These are phyloP conservation scores for Mastomys coucha DNA, from an alignment of 2,113 vertebrate species.

Conservation along the genomic window DNA sequence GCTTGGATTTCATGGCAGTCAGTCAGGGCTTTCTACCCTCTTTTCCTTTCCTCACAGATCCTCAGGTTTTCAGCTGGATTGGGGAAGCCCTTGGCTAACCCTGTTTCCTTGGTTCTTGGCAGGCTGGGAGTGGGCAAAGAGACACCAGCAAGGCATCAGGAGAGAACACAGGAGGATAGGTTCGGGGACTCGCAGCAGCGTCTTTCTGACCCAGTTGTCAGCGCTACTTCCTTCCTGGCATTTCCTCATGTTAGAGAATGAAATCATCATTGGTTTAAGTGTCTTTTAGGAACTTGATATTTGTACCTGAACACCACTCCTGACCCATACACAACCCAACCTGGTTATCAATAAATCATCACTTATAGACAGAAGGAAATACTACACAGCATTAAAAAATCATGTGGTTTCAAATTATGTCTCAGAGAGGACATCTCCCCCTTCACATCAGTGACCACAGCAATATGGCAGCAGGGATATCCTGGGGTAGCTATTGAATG, in stretches of 20 bases:
- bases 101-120: not conserved
- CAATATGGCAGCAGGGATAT: not conserved
- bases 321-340: not conserved
- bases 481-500: not conserved
- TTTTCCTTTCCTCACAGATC: not conserved
- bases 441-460: not conserved
- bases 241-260: not conserved
- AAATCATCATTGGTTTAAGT: not conserved
- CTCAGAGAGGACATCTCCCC: not conserved
- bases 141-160: not conserved
- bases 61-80: not conserved
- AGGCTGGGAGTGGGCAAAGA: not conserved
- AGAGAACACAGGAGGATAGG: not conserved
- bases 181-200: not conserved
- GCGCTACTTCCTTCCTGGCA: not conserved
- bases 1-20: not conserved
- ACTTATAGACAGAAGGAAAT: not conserved
- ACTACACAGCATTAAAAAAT: constrained; percentile 17
- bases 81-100: not conserved
- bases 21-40: not conserved
- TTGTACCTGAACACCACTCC: not conserved
- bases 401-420: constrained; percentile 58
- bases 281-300: not conserved
- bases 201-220: not conserved
- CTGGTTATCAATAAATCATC: constrained; percentile 30